Conservation (phyloP, 1,140 invertebrate species). For the Hylaeus anthracinus region DNA sequence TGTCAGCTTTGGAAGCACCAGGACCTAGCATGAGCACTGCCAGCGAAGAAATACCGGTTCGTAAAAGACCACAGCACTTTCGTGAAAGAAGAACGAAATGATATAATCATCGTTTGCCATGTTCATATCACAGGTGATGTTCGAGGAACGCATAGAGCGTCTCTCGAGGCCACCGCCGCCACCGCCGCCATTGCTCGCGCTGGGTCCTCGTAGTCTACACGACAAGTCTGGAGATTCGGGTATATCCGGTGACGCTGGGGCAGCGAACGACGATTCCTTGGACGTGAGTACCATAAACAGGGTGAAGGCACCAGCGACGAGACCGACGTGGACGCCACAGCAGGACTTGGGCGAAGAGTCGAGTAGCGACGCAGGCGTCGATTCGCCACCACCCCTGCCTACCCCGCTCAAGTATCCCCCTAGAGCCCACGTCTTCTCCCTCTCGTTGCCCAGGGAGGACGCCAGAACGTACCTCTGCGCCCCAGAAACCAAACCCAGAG, state of each 20-base stretch:
- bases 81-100: too few relatives aligned
- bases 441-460: constrained; percentile 86
- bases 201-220: constrained; percentile 76
- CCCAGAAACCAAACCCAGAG: constrained; percentile 80
- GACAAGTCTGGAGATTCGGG: constrained; percentile 91
- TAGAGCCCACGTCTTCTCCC: constrained; percentile 86
- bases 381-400: constrained; percentile 68
- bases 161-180: constrained; percentile 81
- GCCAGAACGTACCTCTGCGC: constrained; percentile 81
- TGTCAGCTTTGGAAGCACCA: constrained; percentile 80
- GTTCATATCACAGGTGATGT: constrained; percentile 69
- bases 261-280: constrained; percentile 74
- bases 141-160: constrained; percentile 82
- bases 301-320: constrained; percentile 59
- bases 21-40: constrained; percentile 73
- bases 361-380: constrained; percentile 85
- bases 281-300: constrained; percentile 68
- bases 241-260: constrained; percentile 88
- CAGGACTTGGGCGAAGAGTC: constrained; percentile 87
- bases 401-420: constrained; percentile 84
- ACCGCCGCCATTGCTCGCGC: constrained; percentile 76
- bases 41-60: constrained; percentile 74
- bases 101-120: too few relatives aligned
- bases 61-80: constrained; percentile 10
- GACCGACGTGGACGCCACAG: constrained; percentile 88